Evolutionary conservation across 2,888 invertebrate species (phyloP).

Genomic region (Archips xylosteana): DNA sequence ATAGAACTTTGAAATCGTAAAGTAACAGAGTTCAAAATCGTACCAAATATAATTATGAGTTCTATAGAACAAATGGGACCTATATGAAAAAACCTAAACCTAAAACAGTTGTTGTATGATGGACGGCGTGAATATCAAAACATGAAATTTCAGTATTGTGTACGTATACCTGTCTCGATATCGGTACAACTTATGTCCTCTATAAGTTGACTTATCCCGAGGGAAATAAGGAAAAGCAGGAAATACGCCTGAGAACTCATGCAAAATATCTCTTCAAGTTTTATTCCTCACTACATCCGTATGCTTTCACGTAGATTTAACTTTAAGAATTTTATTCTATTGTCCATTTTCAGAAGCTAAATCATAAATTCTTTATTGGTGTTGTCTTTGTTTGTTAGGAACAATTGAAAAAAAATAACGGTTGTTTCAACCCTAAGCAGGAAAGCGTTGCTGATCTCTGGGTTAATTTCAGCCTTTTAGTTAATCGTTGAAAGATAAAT

Average conservation of each 20-base stretch:
- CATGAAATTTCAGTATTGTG: constrained; percentile 43
- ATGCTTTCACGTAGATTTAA: constrained; percentile 38
- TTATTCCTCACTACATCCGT: constrained; percentile 47
- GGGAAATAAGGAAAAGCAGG: constrained; percentile 82
- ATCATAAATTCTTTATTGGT: constrained; percentile 8
- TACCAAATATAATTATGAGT: too few relatives aligned
- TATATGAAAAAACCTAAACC: neutral
- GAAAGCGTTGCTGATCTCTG: too few relatives aligned
- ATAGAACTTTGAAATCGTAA: too few relatives aligned
- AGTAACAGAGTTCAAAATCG: too few relatives aligned
- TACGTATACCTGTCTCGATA: constrained; percentile 57
- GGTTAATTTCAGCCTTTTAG: too few relatives aligned
- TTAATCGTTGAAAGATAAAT: too few relatives aligned
- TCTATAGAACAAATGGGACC: too few relatives aligned
- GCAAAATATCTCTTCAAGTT: constrained; percentile 76
- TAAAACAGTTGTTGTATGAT: neutral
- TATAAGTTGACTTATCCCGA: constrained; percentile 78
- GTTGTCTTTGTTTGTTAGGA: neutral
- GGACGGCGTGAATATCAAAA: constrained; percentile 27
- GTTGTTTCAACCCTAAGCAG: too few relatives aligned
- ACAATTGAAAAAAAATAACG: neutral
- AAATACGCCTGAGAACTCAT: constrained; percentile 73
- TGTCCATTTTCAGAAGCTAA: constrained; percentile 25
- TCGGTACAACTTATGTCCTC: constrained; percentile 77
- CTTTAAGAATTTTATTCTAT: constrained; percentile 41